Base-by-base conservation (phyloP, 1,140 invertebrate genomes). In the Drosophila eugracilis region DNA sequence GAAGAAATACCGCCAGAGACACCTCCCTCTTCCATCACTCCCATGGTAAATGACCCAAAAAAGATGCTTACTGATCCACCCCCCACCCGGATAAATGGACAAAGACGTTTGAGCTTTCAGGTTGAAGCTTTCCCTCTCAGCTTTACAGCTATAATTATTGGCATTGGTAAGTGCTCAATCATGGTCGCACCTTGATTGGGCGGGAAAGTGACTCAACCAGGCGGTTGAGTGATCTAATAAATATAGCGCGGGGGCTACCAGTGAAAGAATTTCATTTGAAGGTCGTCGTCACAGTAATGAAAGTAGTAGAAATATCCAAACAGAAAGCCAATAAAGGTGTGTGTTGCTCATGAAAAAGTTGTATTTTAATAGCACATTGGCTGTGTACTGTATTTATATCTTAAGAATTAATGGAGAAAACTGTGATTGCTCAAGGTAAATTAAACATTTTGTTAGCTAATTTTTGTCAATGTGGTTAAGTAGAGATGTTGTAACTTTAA, bases 111-210 rank as follows among this genome's bases (percentile, higher is more conserved):
- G 57, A 86, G 83, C 78, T 86, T 86, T 86, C 47, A 24, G 57
- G 39, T 71, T 65, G 47, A 71, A 86, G 81, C 81, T 88, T 88
- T 85, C 66, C 36, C 24, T 47, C 44, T 70, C 44, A 7, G 48
- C 17, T 5, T 72, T 54, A 57, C 65, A 60, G 52, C 54, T 34
- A 28, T 63, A 60, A 59, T 69, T 67, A 66, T n/a, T 34, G 78
- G 66, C 60, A 75, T 69, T 66, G 65, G 41, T 49, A 81, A 86
- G 77, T 88, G 81, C 81, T 77, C 81, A 59, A 71, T 86, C 83
- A 86, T 81, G 83, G 63, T 53, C 58, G 49, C 14, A 79, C 45
- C 34, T 28, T 22, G 37, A 66, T 21, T 26, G 60, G 69, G 26
- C 41, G 48, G 63, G 44, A 50, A 62, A 73, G 69, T 86, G 81